A percentile compares a stretch with the other conserved stretches of the same genome.
Evolutionary conservation across 2,888 invertebrate species (phyloP).

Genomic region (Anorthoa munda): DNA sequence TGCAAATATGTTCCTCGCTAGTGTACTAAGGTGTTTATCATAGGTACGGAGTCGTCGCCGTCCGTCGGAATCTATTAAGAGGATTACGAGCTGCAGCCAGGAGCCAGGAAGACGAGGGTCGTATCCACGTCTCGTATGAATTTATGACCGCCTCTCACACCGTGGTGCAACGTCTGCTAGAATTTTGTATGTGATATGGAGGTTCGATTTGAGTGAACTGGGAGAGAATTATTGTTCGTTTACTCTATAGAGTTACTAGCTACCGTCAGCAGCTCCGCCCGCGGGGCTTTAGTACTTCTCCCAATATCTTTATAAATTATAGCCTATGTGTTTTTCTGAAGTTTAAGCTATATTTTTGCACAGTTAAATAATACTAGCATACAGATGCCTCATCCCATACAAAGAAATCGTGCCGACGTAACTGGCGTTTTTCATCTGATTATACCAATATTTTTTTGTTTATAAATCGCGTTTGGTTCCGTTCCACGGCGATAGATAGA

Average conservation of each 20-base stretch:
- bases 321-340: no score
- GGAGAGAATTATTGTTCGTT: background rate
- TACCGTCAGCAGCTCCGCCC: no score
- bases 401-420: no score
- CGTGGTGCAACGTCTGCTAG: slow-evolving; percentile 57
- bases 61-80: slow-evolving; percentile 90
- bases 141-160: slow-evolving; percentile 74
- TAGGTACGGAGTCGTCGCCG: slow-evolving; percentile 71
- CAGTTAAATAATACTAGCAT: no score
- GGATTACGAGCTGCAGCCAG: slow-evolving; percentile 88
- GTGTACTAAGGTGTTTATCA: slow-evolving; percentile 61
- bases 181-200: slow-evolving; percentile 18
- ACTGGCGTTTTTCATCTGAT: no score
- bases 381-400: no score
- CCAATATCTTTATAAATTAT: no score
- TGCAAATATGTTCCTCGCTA: slow-evolving; percentile 52
- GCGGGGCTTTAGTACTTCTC: no score
- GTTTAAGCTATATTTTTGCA: no score
- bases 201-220: background rate
- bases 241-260: background rate
- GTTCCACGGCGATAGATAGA: no score
- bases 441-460: no score
- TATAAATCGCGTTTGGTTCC: no score
- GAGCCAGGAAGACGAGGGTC: slow-evolving; percentile 87
- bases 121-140: slow-evolving; percentile 83